These are phyloP conservation scores for Eurosta solidaginis DNA, from an alignment of 1,140 invertebrate genomes.

Conservation along the genomic window DNA sequence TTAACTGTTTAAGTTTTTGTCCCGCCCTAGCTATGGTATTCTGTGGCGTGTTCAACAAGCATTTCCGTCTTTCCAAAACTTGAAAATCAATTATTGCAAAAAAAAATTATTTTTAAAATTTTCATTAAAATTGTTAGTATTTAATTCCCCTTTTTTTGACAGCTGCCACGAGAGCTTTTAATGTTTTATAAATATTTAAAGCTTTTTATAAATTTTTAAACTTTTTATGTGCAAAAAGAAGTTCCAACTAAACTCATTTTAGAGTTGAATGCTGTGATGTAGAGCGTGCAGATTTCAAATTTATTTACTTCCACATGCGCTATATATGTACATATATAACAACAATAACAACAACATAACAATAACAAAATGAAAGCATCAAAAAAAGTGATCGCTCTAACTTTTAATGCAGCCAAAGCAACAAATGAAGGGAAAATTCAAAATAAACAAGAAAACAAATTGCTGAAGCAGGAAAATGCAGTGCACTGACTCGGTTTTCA, in stretches of 20 bases:
- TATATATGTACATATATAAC: not conserved
- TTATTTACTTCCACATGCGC: not conserved
- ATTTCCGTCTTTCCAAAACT: too few species aligned
- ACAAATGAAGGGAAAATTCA: not conserved
- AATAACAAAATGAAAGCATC: not conserved
- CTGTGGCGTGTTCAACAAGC: too few species aligned
- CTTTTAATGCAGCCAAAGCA: not conserved
- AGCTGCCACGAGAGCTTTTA: too few species aligned
- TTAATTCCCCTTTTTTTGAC: too few species aligned
- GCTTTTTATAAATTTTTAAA: not conserved
- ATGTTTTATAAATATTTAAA: not conserved
- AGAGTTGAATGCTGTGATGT: constrained; percentile 4
- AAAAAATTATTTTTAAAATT: too few species aligned
- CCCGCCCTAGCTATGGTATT: too few species aligned
- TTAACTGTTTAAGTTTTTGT: too few species aligned
- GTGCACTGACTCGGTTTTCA: not conserved
- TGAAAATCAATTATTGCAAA: too few species aligned
- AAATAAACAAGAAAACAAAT: not conserved
- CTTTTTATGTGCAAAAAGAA: not conserved
- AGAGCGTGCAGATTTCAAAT: not conserved
- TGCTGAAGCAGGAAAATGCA: not conserved
- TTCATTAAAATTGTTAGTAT: too few species aligned
- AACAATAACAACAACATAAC: not conserved
- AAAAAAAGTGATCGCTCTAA: not conserved
- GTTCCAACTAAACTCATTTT: not conserved